These are phyloP conservation scores for Ochotona princeps DNA, from an alignment of 2,113 vertebrate genomes.

Conservation along the genomic window DNA sequence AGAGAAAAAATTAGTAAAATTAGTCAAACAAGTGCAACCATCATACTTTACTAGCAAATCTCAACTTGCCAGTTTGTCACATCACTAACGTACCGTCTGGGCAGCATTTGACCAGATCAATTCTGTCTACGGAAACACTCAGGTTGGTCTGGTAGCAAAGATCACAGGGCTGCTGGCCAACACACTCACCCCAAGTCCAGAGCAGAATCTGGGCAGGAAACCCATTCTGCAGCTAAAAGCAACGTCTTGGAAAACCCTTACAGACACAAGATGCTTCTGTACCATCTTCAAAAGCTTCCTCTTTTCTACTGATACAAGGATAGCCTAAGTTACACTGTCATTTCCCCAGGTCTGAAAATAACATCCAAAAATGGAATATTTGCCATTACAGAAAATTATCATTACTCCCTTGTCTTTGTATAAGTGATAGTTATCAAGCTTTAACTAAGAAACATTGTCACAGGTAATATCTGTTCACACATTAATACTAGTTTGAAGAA, in stretches of 20 bases:
- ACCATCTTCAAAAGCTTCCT: background rate
- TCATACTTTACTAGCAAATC: background rate
- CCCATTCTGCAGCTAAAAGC: background rate
- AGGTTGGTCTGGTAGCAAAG: background rate
- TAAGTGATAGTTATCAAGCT: background rate
- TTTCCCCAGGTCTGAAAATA: slow-evolving; percentile 10
- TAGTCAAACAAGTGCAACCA: background rate
- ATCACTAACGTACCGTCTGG: background rate
- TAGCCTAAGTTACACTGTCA: background rate
- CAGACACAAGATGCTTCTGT: background rate
- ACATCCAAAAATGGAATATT: background rate
- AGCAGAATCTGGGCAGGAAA: background rate
- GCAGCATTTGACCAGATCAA: background rate
- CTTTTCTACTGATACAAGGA: background rate
- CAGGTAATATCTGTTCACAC: background rate
- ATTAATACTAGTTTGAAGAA: slow-evolving; percentile 15
- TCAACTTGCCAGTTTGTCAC: background rate
- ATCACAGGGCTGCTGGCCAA: background rate
- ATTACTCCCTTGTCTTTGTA: background rate
- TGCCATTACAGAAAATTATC: background rate
- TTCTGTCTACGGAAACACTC: background rate
- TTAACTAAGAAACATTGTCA: background rate
- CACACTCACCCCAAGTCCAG: background rate
- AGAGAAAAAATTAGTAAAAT: background rate
- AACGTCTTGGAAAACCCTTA: background rate